Conservation (phyloP, 2,888 invertebrate genomes). For the Orthonychiurus folsomi region DNA sequence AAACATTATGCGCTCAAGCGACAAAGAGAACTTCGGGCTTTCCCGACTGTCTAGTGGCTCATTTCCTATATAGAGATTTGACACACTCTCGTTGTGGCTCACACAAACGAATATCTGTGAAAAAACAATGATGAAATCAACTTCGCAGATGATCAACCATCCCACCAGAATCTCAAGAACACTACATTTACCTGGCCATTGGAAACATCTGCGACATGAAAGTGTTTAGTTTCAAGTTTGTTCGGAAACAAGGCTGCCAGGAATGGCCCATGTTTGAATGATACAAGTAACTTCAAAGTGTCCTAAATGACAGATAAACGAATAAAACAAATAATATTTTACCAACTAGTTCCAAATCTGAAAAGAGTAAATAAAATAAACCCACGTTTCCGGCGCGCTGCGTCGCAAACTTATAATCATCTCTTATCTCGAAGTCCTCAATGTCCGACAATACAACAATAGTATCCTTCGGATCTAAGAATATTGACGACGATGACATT, state of each 20-base stretch:
- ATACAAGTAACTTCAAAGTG: constrained; percentile 60
- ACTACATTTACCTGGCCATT: constrained; percentile 57
- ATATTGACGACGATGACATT: constrained; percentile 43
- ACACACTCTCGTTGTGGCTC: constrained; percentile 61
- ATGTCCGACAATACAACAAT: constrained; percentile 57
- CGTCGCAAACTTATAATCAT: constrained; percentile 76
- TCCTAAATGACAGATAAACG: constrained; percentile 16
- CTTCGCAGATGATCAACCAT: background rate
- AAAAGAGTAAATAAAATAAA: too few relatives aligned
- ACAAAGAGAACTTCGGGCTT: constrained; percentile 63
- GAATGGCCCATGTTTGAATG: constrained; percentile 63
- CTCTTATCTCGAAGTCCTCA: constrained; percentile 71
- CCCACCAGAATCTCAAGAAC: too few relatives aligned
- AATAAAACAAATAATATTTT: background rate
- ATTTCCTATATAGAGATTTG: constrained; percentile 67
- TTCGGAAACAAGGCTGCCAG: constrained; percentile 66
- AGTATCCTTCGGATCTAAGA: constrained; percentile 41
- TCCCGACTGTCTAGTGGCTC: constrained; percentile 49
- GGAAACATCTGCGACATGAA: constrained; percentile 74
- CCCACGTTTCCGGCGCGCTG: constrained; percentile 49
- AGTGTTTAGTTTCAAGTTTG: constrained; percentile 56
- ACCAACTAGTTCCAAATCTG: background rate
- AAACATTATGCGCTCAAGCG: constrained; percentile 69
- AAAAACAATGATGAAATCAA: too few relatives aligned
- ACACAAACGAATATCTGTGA: constrained; percentile 60